Base-by-base conservation (phyloP, 2,888 invertebrate genomes). In the Leptopilina drosophilae region DNA sequence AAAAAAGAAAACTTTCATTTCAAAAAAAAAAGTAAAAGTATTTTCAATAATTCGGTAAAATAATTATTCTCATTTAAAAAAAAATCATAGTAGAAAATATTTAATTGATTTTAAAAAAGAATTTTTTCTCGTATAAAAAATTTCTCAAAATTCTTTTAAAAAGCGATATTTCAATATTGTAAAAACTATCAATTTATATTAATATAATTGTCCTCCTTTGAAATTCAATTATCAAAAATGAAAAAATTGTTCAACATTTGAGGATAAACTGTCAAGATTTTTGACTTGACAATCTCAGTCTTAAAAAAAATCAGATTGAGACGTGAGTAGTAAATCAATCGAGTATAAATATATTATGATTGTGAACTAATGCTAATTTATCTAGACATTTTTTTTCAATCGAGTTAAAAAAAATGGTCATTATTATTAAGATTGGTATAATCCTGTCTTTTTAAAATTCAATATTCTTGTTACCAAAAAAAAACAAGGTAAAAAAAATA, bases 291-390 rank as follows among this genome's bases (percentile, higher is more conserved):
- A 73, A 73, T 73, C 73, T 73, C 56, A 56, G 73, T 73, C 73
- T 73, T 73, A 9, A 42, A 42, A 73, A 56, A 64, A 56, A 73
- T 73, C 26, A 73, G n/a, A 73, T 73, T 56, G 73, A 73, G 56
- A 73, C 73, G 56, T 56, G 73, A 56, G 73, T 73, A 56, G 8
- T n/a, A 33, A 73, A 73, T 40, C 73, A 73, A 53, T 73, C 73
- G 40, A 73, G 56, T 40, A 33, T 56, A 56, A 56, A 73, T 73
- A 73, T 73, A 73, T 73, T 73, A 56, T 40, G 56, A 33, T 42
- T 56, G n/a, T 73, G 33, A 40, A 26, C 33, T 73, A 53, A 53
- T 49, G 46, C 26, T 69, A 69, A 49, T 69, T 33, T 26, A 20
- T 53, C 26, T 49, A 14, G 20, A 12, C 7, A 49, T 3, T 49